Percentiles rank a stretch among this genome's conserved stretches.
Conservation (phyloP, 2,888 invertebrate species). For the Leuctra nigra region DNA sequence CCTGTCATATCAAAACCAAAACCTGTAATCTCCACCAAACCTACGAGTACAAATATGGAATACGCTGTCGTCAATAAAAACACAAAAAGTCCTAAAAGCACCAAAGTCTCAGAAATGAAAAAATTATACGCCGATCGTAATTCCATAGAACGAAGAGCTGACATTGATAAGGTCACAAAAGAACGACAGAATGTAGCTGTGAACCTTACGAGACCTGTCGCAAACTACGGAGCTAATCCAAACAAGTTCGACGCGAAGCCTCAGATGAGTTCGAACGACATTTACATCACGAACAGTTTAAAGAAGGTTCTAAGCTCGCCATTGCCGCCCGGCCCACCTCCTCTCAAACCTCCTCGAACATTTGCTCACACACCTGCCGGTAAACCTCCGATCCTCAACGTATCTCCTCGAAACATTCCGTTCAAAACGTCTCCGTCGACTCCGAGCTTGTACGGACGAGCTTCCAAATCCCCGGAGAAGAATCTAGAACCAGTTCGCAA, state of each 20-base stretch:
- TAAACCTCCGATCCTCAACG: too few species aligned
- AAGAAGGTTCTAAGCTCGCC: constrained; percentile 61
- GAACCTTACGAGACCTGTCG: not conserved
- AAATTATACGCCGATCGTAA: not conserved
- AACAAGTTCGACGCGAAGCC: not conserved
- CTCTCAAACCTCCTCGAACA: constrained; percentile 66
- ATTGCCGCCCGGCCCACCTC: constrained; percentile 62
- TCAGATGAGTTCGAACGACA: not conserved
- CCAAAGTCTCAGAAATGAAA: not conserved
- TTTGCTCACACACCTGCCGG: constrained; percentile 42
- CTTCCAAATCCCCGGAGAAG: constrained; percentile 9
- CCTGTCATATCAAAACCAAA: not conserved
- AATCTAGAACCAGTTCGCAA: constrained; percentile 7
- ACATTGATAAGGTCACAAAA: too few species aligned
- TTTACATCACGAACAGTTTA: constrained; percentile 47
- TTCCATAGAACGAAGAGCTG: too few species aligned
- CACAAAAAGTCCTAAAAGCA: not conserved
- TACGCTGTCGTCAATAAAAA: not conserved
- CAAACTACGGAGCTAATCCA: not conserved
- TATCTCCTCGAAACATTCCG: not conserved
- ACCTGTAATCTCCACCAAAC: not conserved
- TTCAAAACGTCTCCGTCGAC: not conserved
- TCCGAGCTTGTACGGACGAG: not conserved
- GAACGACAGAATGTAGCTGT: too few species aligned
- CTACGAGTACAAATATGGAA: not conserved